Base-by-base conservation (phyloP, 2,888 invertebrate species). In the Cabera pusaria region DNA sequence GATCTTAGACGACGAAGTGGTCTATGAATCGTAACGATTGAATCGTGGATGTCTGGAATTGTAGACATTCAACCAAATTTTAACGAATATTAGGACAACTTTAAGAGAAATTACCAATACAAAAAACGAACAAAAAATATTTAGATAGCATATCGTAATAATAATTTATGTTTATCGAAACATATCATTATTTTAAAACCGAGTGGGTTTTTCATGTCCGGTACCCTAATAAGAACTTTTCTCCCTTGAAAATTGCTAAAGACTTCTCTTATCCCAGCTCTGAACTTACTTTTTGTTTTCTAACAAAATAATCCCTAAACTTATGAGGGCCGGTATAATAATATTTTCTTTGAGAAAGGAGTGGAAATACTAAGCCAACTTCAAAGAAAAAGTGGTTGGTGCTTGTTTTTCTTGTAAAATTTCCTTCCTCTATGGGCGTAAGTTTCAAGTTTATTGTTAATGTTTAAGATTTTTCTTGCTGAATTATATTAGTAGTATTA, bases 201-300 rank as follows among this genome's bases (percentile, higher is more conserved):
- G n/a, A n/a, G n/a, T n/a, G n/a, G n/a, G n/a, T n/a, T n/a, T 6
- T 29, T 6, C 6, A 3, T 2, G 9, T 16, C 14, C 21, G 14
- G 21, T 16, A 22, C 22, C 16, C 21, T 16, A 56, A 56, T 64
- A 68, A 68, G 63, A 62, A 52, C 55, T 67, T 65, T 56, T 57
- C 63, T 59, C 59, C 49, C 51, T 62, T 67, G 59, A 54, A 68
- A 70, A 69, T 67, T 64, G 59, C 67, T 73, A 71, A 73, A 73
- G 68, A 77, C 62, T 59, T 49, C 54, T 63, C 64, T 68, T 64
- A 64, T 71, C 61, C 56, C 46, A 51, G 61, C 58, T 63, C 50
- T 52, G 52, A 67, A 75, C 56, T 62, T 63, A 72, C 52, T 63
- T 63, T 64, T 64, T 64, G 55, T 63, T 59, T 50, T 49, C 49